Conservation (phyloP, 2,888 invertebrate species). For the Drosophila peninsularis region DNA sequence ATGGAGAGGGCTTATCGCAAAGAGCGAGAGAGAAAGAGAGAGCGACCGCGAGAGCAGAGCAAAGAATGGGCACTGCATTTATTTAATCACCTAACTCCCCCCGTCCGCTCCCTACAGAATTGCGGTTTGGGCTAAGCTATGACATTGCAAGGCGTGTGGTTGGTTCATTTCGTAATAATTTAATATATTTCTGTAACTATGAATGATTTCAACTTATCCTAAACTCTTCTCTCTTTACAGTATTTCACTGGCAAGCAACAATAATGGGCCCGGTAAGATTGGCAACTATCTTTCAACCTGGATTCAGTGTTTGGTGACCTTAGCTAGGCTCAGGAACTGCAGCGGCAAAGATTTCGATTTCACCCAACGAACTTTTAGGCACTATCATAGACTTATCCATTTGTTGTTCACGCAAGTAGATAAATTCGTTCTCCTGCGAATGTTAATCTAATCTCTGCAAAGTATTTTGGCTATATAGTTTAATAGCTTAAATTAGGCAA, state of each 20-base stretch:
- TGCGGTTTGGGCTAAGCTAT: not conserved
- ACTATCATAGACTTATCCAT: not conserved
- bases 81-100: conserved; percentile 8
- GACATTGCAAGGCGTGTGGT: conserved; percentile 4
- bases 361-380: not conserved
- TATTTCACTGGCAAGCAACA: conserved; percentile 99
- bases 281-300: conserved; percentile 11
- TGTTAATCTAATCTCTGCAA: not conserved
- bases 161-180: not conserved
- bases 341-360: not conserved
- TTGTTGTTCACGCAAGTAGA: not conserved
- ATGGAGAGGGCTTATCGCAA: conserved; percentile 12
- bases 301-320: conserved; percentile 9
- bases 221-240: conserved; percentile 87
- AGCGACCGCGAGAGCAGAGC: not conserved
- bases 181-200: conserved; percentile 2
- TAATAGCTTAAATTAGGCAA: not conserved
- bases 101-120: not conserved
- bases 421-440: not conserved
- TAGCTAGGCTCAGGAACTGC: conserved; percentile 1
- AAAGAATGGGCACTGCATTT: conserved; percentile 5
- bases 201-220: conserved; percentile 13
- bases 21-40: conserved; percentile 6
- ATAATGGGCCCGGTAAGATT: conserved; percentile 96
- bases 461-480: not conserved